Conservation (phyloP, 2,888 invertebrate genomes). For the Clepsis dumicolana region DNA sequence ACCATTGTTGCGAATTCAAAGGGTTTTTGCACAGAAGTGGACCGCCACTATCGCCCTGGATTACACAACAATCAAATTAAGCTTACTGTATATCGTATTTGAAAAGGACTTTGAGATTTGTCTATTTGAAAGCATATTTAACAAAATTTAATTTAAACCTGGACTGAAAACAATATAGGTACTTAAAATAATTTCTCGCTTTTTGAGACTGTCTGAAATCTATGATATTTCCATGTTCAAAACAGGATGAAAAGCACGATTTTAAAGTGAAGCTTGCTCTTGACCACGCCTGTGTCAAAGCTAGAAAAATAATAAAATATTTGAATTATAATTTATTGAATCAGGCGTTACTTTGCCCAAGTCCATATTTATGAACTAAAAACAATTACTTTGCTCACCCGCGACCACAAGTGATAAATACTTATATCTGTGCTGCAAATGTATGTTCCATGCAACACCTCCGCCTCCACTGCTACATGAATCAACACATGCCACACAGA, state of each 20-base stretch:
- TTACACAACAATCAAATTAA: slow-evolving; percentile 47
- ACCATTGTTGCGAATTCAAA: slow-evolving; percentile 89
- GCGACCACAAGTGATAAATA: no score
- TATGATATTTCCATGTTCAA: neutral
- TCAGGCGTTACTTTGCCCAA: no score
- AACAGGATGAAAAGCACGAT: neutral
- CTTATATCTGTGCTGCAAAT: no score
- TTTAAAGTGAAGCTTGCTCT: neutral
- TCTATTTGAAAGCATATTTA: neutral
- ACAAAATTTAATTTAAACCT: neutral
- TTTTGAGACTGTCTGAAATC: neutral
- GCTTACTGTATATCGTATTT: slow-evolving; percentile 15
- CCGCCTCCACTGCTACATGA: no score
- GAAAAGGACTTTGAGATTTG: neutral
- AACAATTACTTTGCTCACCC: no score
- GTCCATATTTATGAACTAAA: no score
- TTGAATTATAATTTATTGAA: no score
- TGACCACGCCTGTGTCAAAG: neutral
- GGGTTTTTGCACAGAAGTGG: slow-evolving; percentile 93
- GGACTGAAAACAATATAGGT: no score
- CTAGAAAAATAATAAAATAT: neutral
- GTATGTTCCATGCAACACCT: no score
- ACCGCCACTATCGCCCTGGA: slow-evolving; percentile 93
- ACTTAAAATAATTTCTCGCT: neutral
- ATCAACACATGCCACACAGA: no score